phyloP scores from a whole-genome alignment of 2,797 vertebrate species.

The Geotrypetes seraphini region DNA sequence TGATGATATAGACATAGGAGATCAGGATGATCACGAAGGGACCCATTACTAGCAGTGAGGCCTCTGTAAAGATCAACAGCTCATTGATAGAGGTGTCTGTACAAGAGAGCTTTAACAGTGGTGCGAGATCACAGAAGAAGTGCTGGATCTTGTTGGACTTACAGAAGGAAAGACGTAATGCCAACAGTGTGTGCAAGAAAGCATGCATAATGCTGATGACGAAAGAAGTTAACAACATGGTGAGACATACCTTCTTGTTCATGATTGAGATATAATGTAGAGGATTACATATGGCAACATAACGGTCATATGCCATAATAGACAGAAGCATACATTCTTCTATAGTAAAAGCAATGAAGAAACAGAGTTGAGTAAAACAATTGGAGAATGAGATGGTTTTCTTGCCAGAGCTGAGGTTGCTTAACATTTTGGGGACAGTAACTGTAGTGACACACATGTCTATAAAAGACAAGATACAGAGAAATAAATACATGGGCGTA shows the following conservation, averaged over 20 bases:
- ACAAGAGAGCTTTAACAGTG: slow-evolving; percentile 13
- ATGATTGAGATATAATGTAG: slow-evolving; percentile 9
- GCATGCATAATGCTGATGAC: slow-evolving; percentile 8
- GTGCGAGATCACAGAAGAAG: slow-evolving; percentile 15
- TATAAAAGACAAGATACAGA: slow-evolving; percentile 19
- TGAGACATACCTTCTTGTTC: background rate
- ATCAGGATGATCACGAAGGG: background rate
- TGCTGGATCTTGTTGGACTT: slow-evolving; percentile 18
- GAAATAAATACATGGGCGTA: slow-evolving; percentile 6
- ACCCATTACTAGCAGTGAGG: background rate
- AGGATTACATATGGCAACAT: slow-evolving; percentile 6
- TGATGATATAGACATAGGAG: slow-evolving; percentile 1
- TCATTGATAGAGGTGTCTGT: background rate
- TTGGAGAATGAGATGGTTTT: slow-evolving; percentile 9
- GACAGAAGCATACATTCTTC: slow-evolving; percentile 10
- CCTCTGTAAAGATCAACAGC: background rate
- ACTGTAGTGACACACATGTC: slow-evolving; percentile 11
- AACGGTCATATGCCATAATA: slow-evolving; percentile 17
- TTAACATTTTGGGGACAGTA: slow-evolving; percentile 10
- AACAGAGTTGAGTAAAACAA: slow-evolving; percentile 12
- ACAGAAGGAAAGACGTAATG: slow-evolving; percentile 15
- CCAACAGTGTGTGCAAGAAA: background rate
- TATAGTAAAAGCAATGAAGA: slow-evolving; percentile 7
- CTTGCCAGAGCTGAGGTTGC: background rate
- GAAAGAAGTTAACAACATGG: slow-evolving; percentile 7